Percentiles rank a stretch among this genome's conserved stretches.
Conservation (phyloP, 2,888 invertebrate genomes). For the Lysandra bellargus region DNA sequence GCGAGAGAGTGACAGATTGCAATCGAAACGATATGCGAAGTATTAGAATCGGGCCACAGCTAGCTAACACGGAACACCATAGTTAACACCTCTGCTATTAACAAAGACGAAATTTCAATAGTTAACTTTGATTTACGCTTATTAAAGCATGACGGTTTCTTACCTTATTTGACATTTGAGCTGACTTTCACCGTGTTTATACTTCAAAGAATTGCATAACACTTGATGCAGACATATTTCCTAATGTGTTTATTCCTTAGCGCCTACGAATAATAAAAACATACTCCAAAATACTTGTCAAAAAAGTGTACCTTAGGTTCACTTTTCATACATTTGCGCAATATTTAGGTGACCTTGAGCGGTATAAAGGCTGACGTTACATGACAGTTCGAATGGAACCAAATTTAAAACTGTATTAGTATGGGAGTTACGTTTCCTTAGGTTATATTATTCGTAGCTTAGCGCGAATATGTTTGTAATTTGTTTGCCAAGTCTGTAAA, state of each 20-base stretch:
- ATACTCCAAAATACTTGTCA: too few relatives aligned
- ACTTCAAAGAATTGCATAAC: neutral
- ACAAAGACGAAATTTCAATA: neutral
- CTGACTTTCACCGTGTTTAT: neutral
- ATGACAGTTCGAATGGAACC: too few relatives aligned
- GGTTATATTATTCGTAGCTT: too few relatives aligned
- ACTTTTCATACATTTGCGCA: too few relatives aligned
- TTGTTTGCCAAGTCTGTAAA: neutral
- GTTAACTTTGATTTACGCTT: slow-evolving; percentile 1
- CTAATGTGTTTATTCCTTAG: neutral
- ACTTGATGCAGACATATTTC: slow-evolving; percentile 3
- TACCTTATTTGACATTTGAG: slow-evolving; percentile 15
- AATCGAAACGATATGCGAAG: too few relatives aligned
- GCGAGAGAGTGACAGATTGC: too few relatives aligned
- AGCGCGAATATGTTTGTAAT: neutral
- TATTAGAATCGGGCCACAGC: neutral
- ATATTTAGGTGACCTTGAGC: too few relatives aligned
- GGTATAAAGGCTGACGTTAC: too few relatives aligned
- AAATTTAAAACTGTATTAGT: too few relatives aligned
- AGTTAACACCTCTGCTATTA: neutral
- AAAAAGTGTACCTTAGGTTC: too few relatives aligned
- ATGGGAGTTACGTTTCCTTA: too few relatives aligned
- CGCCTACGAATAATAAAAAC: neutral
- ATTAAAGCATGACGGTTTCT: slow-evolving; percentile 11
- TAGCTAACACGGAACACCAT: neutral